Base-by-base conservation (phyloP, 2,888 invertebrate genomes). In the Cancer borealis region DNA sequence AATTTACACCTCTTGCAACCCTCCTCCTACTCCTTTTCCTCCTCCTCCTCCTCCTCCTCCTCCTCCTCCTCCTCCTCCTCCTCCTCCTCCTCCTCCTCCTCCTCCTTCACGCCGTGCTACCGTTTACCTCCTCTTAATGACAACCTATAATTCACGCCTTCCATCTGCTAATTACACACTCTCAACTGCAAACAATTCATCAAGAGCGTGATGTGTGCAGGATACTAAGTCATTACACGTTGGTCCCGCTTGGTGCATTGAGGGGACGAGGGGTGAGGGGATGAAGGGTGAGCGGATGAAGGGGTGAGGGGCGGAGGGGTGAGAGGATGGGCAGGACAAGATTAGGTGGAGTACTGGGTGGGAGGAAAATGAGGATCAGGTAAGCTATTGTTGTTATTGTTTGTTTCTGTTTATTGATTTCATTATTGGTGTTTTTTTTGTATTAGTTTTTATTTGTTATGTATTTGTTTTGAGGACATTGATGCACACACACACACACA, bases 81-180 rank as follows among this genome's bases (percentile, higher is more conserved):
- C 73, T 73, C 73, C 73, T 73, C 73, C 26, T 73, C 79, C 79
- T 79, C 79, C 79, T 79, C 79, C 79, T 79, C 79, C 79, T 79
- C 79, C 30, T 79, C 30, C 4, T 30, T 2, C 10, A 30, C 0
- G 30, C 30, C 79, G 79, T 79, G 79, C 26, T 26, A 79, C 30
- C 66, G 91, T 91, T 91, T 91, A 91, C 66, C 45, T 60, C 39
- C 45, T 66, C 60, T 21, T 91, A 91, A 91, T 49, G 91, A 66
- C 66, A 17, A 12, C 60, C 91, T 47, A 91, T 91, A 91, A 91
- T 30, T 91, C 91, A 91, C 60, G 21, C 21, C 30, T 54, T 91
- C 91, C 91, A 91, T 91, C 91, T 91, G 91, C 91, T 91, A 91
- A 91, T 91, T 91, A 91, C 91, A 39, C 45, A 91, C 91, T 30